phyloP scores from a whole-genome alignment of 2,888 invertebrate species.

The Calameuta pallipes region DNA sequence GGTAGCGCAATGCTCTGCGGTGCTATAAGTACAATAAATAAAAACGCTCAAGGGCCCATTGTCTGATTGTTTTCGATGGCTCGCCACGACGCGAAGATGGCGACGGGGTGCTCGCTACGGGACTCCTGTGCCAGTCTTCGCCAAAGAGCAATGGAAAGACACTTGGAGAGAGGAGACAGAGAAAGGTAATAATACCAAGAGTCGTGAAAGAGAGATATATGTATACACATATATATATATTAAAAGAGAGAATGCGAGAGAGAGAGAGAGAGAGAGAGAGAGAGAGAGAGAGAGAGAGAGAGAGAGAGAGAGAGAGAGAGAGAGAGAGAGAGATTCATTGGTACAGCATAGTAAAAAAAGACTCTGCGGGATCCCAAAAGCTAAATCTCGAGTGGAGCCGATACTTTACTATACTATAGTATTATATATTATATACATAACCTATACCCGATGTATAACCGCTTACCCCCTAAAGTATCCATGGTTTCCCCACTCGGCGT shows the following conservation, averaged over 20 bases:
- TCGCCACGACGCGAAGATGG: constrained; percentile 46
- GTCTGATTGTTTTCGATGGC: constrained; percentile 54
- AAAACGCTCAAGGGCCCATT: constrained; percentile 52
- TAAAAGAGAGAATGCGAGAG: too few species aligned
- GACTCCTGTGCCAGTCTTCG: constrained; percentile 16
- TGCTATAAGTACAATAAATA: constrained; percentile 37
- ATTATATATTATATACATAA: too few species aligned
- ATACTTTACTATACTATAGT: constrained; percentile 27
- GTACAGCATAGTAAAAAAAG: constrained; percentile 27
- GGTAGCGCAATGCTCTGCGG: constrained; percentile 4
- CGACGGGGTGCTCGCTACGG: constrained; percentile 51
- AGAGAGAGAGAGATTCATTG: constrained; percentile 35
- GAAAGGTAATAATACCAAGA: constrained; percentile 6
- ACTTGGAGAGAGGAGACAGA: constrained; percentile 9
- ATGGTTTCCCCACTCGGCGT: constrained; percentile 3
- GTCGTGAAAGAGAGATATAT: constrained; percentile 12
- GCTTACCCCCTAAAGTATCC: neutral
- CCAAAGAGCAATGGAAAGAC: constrained; percentile 21
- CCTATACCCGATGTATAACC: too few species aligned
- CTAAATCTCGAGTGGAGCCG: constrained; percentile 22
- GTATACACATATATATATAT: neutral
- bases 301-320: constrained; percentile 1
- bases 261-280: constrained; percentile 32
- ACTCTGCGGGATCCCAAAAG: constrained; percentile 37
- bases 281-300: constrained; percentile 30